Percentiles rank a stretch among this genome's conserved stretches.
Evolutionary conservation across 2,797 vertebrate species (phyloP).

Genomic region (Valencia hispanica): DNA sequence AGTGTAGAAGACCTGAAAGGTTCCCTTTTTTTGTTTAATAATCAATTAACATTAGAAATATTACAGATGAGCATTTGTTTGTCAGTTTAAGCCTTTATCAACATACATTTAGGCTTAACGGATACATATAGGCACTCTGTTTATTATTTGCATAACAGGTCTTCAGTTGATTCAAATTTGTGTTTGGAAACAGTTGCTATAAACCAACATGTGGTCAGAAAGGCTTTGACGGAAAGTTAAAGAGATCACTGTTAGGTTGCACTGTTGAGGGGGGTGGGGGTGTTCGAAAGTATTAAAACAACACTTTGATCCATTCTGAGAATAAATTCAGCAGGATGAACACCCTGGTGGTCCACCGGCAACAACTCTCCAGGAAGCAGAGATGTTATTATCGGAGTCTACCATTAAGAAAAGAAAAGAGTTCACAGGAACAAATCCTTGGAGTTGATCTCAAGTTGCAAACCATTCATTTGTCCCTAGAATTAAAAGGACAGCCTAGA

Average conservation of each 20-base stretch:
- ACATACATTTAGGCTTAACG: not conserved
- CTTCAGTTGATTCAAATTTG: not conserved
- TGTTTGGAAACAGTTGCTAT: not conserved
- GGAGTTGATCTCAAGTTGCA: not conserved
- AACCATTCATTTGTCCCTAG: not conserved
- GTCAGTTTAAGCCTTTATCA: not conserved
- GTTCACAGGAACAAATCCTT: not conserved
- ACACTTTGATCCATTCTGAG: not conserved
- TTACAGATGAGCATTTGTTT: not conserved
- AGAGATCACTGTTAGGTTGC: not conserved
- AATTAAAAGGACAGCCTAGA: not conserved
- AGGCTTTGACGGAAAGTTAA: not conserved
- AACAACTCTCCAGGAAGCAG: not conserved
- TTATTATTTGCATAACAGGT: constrained; percentile 5
- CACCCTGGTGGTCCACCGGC: not conserved
- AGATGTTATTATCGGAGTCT: not conserved
- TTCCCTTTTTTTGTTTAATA: not conserved
- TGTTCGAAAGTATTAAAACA: too few species aligned
- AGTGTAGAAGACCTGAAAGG: not conserved
- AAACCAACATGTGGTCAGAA: not conserved
- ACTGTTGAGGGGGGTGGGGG: too few species aligned
- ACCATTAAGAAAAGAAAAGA: not conserved
- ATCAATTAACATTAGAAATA: not conserved
- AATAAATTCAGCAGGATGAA: not conserved
- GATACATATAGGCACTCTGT: too few species aligned